These are phyloP conservation scores for Rhopilema esculentum DNA, from an alignment of 30 jellyfish, hydroid and myxozoan genomes.

Conservation along the genomic window DNA sequence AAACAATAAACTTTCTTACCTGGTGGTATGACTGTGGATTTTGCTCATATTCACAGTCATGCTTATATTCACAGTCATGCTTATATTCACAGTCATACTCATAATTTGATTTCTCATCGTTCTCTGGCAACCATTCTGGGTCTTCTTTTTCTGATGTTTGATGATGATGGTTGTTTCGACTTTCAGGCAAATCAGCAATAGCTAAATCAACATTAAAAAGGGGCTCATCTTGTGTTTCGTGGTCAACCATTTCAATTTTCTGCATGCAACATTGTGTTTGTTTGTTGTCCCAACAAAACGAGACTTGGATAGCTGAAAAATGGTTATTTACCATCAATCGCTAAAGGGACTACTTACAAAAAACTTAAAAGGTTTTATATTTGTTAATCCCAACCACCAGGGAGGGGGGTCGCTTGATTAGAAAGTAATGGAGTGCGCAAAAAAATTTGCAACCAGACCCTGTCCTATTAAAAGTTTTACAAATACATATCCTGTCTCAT, in stretches of 20 bases:
- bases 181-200: background rate
- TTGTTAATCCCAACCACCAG: background rate
- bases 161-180: background rate
- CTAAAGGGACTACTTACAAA: background rate
- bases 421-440: background rate
- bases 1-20: slow-evolving; percentile 16
- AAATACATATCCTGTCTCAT: background rate
- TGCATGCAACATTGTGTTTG: background rate
- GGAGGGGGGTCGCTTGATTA: background rate
- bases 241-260: background rate
- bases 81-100: background rate
- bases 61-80: background rate
- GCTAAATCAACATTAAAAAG: background rate
- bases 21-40: background rate
- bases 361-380: background rate
- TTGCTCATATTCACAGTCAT: background rate
- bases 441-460: background rate
- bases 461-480: background rate
- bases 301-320: background rate
- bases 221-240: background rate
- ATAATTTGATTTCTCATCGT: background rate
- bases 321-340: background rate
- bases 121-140: slow-evolving; percentile 16
- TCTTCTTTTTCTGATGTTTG: background rate
- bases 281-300: background rate